A percentile compares a stretch with the other conserved stretches of the same genome.
Evolutionary conservation across 2,888 invertebrate genomes (phyloP).

Genomic region (Pharmacophagus antenor): DNA sequence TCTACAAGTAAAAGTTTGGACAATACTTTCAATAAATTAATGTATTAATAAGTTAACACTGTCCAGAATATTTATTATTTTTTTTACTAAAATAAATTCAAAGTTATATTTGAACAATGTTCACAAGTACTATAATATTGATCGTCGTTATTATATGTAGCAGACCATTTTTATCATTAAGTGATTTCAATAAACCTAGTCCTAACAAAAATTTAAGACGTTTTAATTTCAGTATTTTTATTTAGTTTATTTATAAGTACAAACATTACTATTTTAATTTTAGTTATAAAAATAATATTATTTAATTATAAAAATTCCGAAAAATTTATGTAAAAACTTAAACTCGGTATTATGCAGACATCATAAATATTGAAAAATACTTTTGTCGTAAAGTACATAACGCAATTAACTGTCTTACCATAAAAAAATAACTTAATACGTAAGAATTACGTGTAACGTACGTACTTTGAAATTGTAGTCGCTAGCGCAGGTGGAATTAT

Average conservation of each 20-base stretch:
- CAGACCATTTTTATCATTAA: not conserved
- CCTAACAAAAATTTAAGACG: too few species aligned
- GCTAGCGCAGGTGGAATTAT: constrained; percentile 3
- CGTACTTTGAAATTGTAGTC: not conserved
- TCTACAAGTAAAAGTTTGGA: constrained; percentile 8
- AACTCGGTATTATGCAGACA: too few species aligned
- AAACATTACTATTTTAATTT: too few species aligned
- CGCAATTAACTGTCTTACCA: too few species aligned
- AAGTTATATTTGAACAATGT: constrained; percentile 54
- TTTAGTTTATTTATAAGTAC: too few species aligned
- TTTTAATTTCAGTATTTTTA: too few species aligned
- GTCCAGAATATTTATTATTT: constrained; percentile 57
- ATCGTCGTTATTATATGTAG: not conserved
- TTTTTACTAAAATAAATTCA: constrained; percentile 54
- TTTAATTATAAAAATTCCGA: too few species aligned
- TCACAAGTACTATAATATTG: constrained; percentile 7
- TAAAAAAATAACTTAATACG: not conserved
- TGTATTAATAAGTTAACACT: constrained; percentile 43
- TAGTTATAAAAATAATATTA: too few species aligned
- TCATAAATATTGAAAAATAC: too few species aligned
- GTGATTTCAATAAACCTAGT: not conserved
- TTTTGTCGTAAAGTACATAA: too few species aligned
- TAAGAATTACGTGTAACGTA: not conserved
- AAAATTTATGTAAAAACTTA: too few species aligned
- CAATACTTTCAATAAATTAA: constrained; percentile 41